phyloP scores from a whole-genome alignment of 2,888 invertebrate genomes.

The Acanthosepion pharaonis region DNA sequence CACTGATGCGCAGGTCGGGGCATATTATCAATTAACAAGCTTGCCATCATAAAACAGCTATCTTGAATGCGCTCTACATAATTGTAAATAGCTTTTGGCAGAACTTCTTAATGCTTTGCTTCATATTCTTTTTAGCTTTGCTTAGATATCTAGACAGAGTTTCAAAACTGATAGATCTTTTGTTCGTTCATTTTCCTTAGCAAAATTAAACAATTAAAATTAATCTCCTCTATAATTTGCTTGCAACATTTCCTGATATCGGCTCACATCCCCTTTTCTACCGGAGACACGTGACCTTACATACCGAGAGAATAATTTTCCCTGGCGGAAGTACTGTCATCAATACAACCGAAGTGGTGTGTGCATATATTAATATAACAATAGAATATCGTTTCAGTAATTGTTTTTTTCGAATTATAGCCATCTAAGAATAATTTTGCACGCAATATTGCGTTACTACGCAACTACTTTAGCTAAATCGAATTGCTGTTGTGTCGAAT shows the following conservation, averaged over 20 bases:
- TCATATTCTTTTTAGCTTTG: not conserved
- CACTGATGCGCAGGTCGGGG: not conserved
- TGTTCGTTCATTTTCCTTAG: not conserved
- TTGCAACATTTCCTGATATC: too few species aligned
- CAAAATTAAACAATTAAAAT: too few species aligned
- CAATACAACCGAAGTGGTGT: too few species aligned
- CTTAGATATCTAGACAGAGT: not conserved
- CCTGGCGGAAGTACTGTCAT: too few species aligned
- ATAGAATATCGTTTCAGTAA: too few species aligned
- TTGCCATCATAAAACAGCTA: not conserved
- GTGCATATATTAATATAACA: too few species aligned
- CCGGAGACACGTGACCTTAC: not conserved
- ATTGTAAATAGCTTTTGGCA: not conserved
- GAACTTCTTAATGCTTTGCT: not conserved
- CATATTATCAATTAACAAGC: not conserved
- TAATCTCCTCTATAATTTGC: not conserved
- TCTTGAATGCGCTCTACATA: not conserved
- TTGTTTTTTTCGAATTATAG: too few species aligned
- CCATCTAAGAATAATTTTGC: too few species aligned
- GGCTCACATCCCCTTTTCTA: not conserved
- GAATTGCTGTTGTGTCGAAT: too few species aligned
- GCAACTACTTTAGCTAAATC: too few species aligned
- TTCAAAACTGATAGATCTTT: not conserved
- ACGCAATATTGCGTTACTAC: too few species aligned
- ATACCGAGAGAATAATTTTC: not conserved